A percentile compares a stretch with the other conserved stretches of the same genome.
Conservation (phyloP, 1,140 invertebrate species). For the Drosophila takahashii region DNA sequence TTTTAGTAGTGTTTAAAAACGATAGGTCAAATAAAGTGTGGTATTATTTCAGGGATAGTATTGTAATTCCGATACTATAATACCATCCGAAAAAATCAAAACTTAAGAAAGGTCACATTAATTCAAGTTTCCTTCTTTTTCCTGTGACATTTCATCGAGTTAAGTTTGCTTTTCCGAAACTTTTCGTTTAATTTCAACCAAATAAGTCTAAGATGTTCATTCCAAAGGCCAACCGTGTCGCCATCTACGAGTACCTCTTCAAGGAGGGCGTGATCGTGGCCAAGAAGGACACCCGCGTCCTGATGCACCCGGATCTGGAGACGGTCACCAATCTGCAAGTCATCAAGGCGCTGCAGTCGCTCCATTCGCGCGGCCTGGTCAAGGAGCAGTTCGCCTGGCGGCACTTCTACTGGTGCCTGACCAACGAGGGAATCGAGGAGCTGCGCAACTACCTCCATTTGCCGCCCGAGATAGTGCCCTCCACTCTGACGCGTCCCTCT, state of each 20-base stretch:
- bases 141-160: not conserved
- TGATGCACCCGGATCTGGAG: not conserved
- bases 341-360: slow-evolving; percentile 1
- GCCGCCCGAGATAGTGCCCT: slow-evolving; percentile 4
- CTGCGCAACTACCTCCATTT: slow-evolving; percentile 4
- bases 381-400: slow-evolving; percentile 6
- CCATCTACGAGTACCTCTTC: slow-evolving; percentile 3
- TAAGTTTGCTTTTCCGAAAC: not conserved
- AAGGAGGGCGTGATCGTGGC: slow-evolving; percentile 3
- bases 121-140: too few relatives aligned
- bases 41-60: too few relatives aligned
- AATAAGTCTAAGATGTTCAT: not conserved
- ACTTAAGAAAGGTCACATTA: not conserved
- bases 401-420: slow-evolving; percentile 1
- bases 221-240: not conserved
- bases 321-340: not conserved
- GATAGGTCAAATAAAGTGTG: too few relatives aligned
- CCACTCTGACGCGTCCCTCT: not conserved
- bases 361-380: not conserved
- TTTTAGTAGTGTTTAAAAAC: slow-evolving; percentile 1
- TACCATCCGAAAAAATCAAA: too few relatives aligned
- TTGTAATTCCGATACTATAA: too few relatives aligned
- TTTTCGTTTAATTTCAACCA: not conserved
- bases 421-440: slow-evolving; percentile 10
- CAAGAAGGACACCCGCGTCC: not conserved